Conservation (phyloP, 2,797 vertebrate species). For the Paratrypauchen microcephalus region DNA sequence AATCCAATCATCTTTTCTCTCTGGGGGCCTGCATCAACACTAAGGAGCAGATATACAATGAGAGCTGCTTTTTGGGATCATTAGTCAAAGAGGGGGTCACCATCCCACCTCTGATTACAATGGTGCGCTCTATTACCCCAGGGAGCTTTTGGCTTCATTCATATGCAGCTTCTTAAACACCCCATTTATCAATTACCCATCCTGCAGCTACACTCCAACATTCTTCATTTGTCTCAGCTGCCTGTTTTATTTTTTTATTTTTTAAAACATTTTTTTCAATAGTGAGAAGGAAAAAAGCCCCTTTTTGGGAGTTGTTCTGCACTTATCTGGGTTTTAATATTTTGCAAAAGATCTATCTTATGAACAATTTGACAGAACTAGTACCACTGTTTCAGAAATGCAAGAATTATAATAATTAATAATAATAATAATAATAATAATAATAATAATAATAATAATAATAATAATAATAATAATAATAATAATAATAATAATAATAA, state of each 20-base stretch:
- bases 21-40: constrained; percentile 26
- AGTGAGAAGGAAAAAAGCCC: neutral
- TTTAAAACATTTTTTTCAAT: neutral
- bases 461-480: no score
- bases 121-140: constrained; percentile 77
- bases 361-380: no score
- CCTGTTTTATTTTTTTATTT: neutral
- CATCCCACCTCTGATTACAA: constrained; percentile 79
- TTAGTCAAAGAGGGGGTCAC: constrained; percentile 78
- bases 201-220: constrained; percentile 25
- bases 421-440: no score
- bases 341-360: no score
- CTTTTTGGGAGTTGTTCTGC: no score
- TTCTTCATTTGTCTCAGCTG: constrained; percentile 32
- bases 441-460: no score
- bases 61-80: constrained; percentile 70
- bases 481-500: no score
- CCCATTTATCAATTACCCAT: constrained; percentile 80
- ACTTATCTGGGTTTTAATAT: no score
- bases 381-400: no score
- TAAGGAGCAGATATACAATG: constrained; percentile 52
- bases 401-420: no score
- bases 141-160: constrained; percentile 78
- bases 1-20: constrained; percentile 14
- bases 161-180: constrained; percentile 78